phyloP scores from a whole-genome alignment of 1,140 invertebrate species.

The Zaprionus inermis region DNA sequence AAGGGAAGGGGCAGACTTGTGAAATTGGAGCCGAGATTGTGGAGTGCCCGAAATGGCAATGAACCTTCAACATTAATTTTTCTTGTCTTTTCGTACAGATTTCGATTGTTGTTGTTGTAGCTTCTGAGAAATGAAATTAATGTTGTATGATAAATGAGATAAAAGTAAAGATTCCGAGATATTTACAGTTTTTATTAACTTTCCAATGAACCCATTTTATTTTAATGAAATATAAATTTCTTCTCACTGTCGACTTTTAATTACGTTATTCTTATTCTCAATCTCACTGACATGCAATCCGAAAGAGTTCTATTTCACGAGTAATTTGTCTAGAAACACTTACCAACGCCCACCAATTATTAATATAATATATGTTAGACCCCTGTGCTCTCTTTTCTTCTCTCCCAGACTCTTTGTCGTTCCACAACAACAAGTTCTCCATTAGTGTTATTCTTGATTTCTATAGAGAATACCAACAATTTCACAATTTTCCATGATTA shows the following conservation, averaged over 20 bases:
- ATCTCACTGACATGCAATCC: constrained; percentile 5
- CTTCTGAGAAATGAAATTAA: neutral
- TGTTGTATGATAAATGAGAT: neutral
- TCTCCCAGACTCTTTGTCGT: neutral
- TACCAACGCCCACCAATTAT: constrained; percentile 15
- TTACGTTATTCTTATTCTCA: constrained; percentile 4
- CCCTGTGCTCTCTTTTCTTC: neutral
- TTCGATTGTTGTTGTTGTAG: neutral
- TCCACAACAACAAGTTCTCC: constrained; percentile 17
- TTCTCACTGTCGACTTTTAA: neutral
- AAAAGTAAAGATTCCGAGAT: neutral
- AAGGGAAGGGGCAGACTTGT: constrained; percentile 1
- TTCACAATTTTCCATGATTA: constrained; percentile 58
- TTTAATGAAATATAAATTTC: neutral
- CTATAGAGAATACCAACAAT: constrained; percentile 31
- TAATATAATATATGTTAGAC: neutral
- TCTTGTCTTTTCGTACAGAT: constrained; percentile 1
- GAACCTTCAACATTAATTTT: constrained; percentile 19
- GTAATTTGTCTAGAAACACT: constrained; percentile 15
- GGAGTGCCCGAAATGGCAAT: constrained; percentile 18
- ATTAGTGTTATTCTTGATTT: constrained; percentile 21
- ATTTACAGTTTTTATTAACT: neutral
- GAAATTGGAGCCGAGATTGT: constrained; percentile 7
- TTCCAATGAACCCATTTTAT: neutral
- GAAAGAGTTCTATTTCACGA: constrained; percentile 8